Evolutionary conservation across 2,113 vertebrate genomes (phyloP), one percentile per base, ranked within the genome.

Genomic region (Pelobates fuscus): DNA sequence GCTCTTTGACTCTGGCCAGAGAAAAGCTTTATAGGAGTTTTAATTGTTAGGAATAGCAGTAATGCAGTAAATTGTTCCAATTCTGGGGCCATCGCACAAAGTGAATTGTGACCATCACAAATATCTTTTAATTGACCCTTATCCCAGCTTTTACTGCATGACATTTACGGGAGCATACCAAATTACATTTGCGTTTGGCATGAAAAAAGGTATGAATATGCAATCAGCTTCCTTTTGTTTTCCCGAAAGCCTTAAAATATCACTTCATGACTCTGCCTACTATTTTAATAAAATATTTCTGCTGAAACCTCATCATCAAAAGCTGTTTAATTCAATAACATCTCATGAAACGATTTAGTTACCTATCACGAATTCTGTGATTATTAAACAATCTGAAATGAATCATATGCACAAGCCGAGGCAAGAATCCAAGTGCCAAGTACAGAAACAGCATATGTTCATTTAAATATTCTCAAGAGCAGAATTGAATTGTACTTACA

Each of bases 301-400:
- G 73, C 63, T 55, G 59, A 59, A 20, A 18, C 55, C 54, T 27
- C 18, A 32, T 60, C 20, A 30, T 44, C 18, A 4, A 44, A 52
- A 77, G 41, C 73, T 77, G 65, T 68, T 60, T 60, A 25, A 58
- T 46, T 77, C 71, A 60, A 23, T 52, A 25, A 32, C 59, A n/a
- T 63, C 20, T n/a, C 29, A 20, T 37, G 32, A 37, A 20, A 32
- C 8, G 46, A 61, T 57, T 60, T 60, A 63, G 18, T 41, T 46
- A 68, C 73, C 64, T 68, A 77, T 52, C 73, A 61, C 65, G 57
- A 68, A 41, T 68, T 68, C 54, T 49, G 29, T 68, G 46, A 49
- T 49, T 49, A 49, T 49, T 17, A 65, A 14, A 44, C n/a, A 43
- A 11, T 8, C 27, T n/a, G 30, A 21, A n/a, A 65, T 65, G 62